Base-by-base conservation (phyloP, 1,140 invertebrate species). In the Brachionus manjavacas region DNA sequence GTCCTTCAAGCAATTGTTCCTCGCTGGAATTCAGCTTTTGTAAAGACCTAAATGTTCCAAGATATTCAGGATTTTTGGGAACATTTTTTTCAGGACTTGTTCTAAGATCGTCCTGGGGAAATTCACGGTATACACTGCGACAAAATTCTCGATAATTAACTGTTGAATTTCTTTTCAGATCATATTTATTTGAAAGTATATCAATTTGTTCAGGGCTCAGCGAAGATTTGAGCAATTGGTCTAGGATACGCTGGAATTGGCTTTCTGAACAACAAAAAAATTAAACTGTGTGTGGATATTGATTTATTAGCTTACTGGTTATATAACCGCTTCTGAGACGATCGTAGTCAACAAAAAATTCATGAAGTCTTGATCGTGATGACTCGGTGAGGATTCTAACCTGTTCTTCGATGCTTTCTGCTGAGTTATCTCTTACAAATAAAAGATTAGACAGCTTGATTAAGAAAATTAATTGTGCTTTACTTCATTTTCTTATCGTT, bases 301-400 rank as follows among this genome's bases (percentile, higher is more conserved):
- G 25, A 11, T 60, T 7, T 78, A 46, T 16, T 43, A 39, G 84
- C 66, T 86, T 87, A 90, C 89, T 87, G 86, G 89, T 87, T 6
- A 90, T 87, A 87, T 85, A 89, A 41, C 89, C 89, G 70, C 88
- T 89, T 35, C 89, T 85, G 2, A 89, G 86, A 84, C 87, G 87
- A 79, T 90, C 89, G 86, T 87, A 90, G 80, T 90, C 89, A 84
- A 88, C 87, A 83, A 90, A 90, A 80, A 88, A 89, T 84, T 89
- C 87, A 84, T 86, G 86, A 16, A 89, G 86, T 76, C 89, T 85
- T 16, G 89, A 87, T 68, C 89, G 80, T 79, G 88, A 89, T 9
- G 89, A 89, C 55, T 87, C 87, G 12, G 86, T 86, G 16, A 87
- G 84, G 68, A 87, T 88, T 23, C 88, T 86, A 49, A 90, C 87